Evolutionary conservation across 2,113 vertebrate species (phyloP).

Genomic region (Agapornis roseicollis): DNA sequence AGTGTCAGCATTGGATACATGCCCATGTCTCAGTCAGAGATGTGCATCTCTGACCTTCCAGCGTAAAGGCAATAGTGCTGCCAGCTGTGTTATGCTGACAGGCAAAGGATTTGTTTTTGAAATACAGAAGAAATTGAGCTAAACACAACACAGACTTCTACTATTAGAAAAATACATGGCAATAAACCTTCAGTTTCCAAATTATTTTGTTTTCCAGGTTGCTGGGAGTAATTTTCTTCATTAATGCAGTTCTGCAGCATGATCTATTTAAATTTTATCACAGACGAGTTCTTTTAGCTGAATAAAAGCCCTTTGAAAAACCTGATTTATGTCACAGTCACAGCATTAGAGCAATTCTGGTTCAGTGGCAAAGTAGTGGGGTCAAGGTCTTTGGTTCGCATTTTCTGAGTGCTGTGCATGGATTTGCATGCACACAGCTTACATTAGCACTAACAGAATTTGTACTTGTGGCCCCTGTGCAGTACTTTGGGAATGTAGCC

Average conservation of each 20-base stretch:
- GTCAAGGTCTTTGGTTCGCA: not conserved
- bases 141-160: not conserved
- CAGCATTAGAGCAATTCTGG: not conserved
- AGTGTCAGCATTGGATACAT: constrained; percentile 51
- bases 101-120: constrained; percentile 24
- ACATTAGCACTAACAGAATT: constrained; percentile 3
- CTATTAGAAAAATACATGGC: not conserved
- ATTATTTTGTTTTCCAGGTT: constrained; percentile 43
- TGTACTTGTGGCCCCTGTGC: constrained; percentile 25
- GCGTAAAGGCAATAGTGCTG: constrained; percentile 14
- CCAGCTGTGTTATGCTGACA: constrained; percentile 63
- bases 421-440: constrained; percentile 30
- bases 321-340: not conserved
- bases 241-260: constrained; percentile 16
- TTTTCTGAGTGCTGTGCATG: not conserved
- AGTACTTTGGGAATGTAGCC: constrained; percentile 31
- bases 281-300: not conserved
- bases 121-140: constrained; percentile 23
- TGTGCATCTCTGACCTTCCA: constrained; percentile 45
- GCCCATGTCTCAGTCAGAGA: constrained; percentile 29
- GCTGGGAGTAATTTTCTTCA: constrained; percentile 10
- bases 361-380: not conserved
- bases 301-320: constrained; percentile 31
- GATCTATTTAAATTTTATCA: constrained; percentile 14
- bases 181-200: not conserved